Conservation (phyloP, 2,888 invertebrate species). For the Patella ulyssiponensis region DNA sequence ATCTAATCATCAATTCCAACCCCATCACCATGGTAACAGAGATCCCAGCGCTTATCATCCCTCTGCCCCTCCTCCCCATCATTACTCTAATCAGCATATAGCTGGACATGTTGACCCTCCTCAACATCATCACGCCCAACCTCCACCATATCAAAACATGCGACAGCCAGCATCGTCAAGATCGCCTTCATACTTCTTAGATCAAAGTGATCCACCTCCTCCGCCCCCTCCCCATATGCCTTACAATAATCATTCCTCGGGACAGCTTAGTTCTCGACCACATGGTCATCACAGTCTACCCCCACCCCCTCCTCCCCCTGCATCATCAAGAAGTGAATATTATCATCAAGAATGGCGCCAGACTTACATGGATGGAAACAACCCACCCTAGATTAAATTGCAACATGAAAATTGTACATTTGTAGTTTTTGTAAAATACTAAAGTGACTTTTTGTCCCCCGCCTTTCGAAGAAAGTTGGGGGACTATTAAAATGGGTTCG, state of each 20-base stretch:
- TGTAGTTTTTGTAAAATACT: too few species aligned
- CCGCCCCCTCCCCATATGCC: conserved; percentile 32
- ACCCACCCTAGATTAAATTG: background rate
- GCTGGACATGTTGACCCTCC: conserved; percentile 27
- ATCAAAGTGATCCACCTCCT: conserved; percentile 33
- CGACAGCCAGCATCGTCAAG: conserved; percentile 23
- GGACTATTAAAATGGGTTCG: too few species aligned
- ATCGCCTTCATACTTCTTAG: conserved; percentile 31
- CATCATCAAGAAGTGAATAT: conserved; percentile 15
- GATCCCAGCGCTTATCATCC: background rate
- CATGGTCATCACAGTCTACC: background rate
- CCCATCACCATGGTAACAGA: conserved; percentile 13
- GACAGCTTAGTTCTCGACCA: background rate
- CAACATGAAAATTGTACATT: too few species aligned
- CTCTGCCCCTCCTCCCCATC: conserved; percentile 10
- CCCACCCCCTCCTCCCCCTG: conserved; percentile 19
- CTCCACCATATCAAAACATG: conserved; percentile 16
- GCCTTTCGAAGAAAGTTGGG: too few species aligned
- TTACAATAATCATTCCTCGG: conserved; percentile 15
- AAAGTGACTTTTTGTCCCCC: too few species aligned
- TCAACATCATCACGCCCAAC: background rate
- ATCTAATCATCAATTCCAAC: conserved; percentile 1
- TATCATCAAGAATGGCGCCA: conserved; percentile 31
- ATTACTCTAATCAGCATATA: conserved; percentile 20
- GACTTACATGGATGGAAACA: conserved; percentile 25